These are phyloP conservation scores for Gonioctena quinquepunctata DNA, from an alignment of 1,140 invertebrate species.

Conservation along the genomic window DNA sequence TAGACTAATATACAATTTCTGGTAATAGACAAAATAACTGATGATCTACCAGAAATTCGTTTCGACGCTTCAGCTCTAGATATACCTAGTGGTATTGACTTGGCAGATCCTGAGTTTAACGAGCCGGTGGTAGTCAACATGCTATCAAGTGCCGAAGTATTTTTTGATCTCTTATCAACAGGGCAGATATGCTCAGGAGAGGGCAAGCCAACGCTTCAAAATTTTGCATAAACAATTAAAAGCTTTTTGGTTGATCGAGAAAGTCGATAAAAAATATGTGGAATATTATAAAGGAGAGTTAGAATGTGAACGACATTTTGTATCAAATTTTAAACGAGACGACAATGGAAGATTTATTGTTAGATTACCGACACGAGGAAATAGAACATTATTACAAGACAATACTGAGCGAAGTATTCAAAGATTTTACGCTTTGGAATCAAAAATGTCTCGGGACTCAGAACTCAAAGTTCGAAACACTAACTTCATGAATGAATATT, in stretches of 20 bases:
- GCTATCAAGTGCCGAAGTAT: conserved; percentile 11
- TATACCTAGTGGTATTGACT: not conserved
- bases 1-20: conserved; percentile 29
- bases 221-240: conserved; percentile 1
- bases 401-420: conserved; percentile 7
- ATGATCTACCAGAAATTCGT: conserved; percentile 11
- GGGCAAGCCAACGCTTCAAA: conserved; percentile 13
- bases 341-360: conserved; percentile 19
- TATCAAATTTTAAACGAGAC: not conserved
- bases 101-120: conserved; percentile 19
- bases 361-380: conserved; percentile 1
- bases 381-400: not conserved
- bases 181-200: conserved; percentile 5
- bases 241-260: not conserved
- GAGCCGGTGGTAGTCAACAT: conserved; percentile 3
- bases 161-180: conserved; percentile 2
- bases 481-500: conserved; percentile 48
- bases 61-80: not conserved
- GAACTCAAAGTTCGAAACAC: conserved; percentile 22
- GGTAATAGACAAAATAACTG: conserved; percentile 22
- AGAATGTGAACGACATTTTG: not conserved
- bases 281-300: not conserved
- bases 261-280: not conserved
- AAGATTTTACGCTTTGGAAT: conserved; percentile 13
- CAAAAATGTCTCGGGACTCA: conserved; percentile 5